phyloP scores from a whole-genome alignment of 2,113 vertebrate species.

The Rhadina sibilatrix region DNA sequence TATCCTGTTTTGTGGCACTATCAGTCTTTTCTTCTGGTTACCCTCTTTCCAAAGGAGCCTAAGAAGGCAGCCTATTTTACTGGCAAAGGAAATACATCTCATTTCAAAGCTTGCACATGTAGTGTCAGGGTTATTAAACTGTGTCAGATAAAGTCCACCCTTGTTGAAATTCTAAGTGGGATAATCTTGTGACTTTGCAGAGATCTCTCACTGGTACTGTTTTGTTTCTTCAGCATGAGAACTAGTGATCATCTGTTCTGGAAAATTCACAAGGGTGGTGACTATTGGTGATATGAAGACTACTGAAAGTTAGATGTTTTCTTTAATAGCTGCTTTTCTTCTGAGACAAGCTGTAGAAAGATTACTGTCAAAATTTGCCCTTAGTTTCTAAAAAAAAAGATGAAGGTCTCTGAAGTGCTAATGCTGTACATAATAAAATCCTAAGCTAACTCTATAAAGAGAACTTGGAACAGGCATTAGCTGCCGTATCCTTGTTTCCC shows the following conservation, averaged over 20 bases:
- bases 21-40: neutral
- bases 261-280: neutral
- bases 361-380: neutral
- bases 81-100: neutral
- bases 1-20: neutral
- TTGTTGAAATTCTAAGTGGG: neutral
- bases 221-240: neutral
- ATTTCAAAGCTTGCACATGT: neutral
- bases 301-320: neutral
- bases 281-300: neutral
- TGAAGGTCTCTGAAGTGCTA: constrained; percentile 10
- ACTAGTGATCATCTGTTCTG: neutral
- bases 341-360: neutral
- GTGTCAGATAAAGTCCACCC: neutral
- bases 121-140: neutral
- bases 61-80: neutral
- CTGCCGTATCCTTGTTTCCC: neutral
- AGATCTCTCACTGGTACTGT: neutral
- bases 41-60: neutral
- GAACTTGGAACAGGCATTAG: neutral
- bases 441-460: neutral
- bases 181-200: neutral
- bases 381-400: neutral
- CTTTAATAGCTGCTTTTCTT: neutral
- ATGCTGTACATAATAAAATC: neutral